A percentile compares a stretch with the other conserved stretches of the same genome.
These are phyloP conservation scores for Myotis findleyi DNA, from an alignment of 2,797 vertebrate species.

Conservation along the genomic window DNA sequence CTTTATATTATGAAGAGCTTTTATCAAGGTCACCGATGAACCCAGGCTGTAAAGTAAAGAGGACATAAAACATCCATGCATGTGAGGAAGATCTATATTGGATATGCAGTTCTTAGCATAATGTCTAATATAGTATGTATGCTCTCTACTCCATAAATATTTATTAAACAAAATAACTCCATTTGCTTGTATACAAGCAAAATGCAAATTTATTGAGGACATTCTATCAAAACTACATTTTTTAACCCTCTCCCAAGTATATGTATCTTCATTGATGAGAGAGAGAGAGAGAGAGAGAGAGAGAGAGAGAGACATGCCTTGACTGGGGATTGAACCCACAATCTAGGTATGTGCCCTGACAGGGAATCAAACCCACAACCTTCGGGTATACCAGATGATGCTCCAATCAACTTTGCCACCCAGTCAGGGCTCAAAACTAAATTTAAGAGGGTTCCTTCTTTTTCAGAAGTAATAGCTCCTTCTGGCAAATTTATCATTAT, in stretches of 20 bases:
- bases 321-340: neutral
- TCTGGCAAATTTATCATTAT: neutral
- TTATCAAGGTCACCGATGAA: neutral
- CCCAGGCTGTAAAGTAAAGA: neutral
- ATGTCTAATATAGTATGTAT: neutral
- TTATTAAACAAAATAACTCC: neutral
- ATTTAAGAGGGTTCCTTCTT: neutral
- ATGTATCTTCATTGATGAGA: neutral
- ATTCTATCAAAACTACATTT: neutral
- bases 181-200: slow-evolving; percentile 28
- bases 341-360: no score
- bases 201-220: neutral
- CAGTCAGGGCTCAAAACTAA: neutral
- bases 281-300: neutral
- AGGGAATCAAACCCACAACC: no score
- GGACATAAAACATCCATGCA: neutral
- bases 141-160: neutral
- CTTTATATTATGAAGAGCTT: neutral
- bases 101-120: neutral
- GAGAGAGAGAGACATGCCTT: neutral
- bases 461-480: neutral
- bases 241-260: neutral
- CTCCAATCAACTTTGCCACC: neutral
- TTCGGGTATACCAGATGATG: neutral
- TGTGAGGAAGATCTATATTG: neutral